These are phyloP conservation scores for Apaloderma vittatum DNA, from an alignment of 2,113 vertebrate genomes.

Conservation along the genomic window DNA sequence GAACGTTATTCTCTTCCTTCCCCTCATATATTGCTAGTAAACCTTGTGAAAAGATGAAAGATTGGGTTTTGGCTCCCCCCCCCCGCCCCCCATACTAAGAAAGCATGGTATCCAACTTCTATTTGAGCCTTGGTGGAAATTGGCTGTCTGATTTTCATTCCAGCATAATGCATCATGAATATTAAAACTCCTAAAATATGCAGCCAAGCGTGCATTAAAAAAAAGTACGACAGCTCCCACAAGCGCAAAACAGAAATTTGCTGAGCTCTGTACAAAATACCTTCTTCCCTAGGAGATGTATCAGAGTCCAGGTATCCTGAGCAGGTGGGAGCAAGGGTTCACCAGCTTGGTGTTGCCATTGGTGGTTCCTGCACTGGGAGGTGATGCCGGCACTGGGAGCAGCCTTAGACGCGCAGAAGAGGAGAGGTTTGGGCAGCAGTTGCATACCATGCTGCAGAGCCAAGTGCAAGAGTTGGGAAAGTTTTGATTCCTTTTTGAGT, in stretches of 20 bases:
- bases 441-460: background rate
- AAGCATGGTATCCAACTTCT: background rate
- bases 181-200: background rate
- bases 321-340: background rate
- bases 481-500: conserved; percentile 33
- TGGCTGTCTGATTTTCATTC: conserved; percentile 7
- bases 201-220: background rate
- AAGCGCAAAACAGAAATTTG: background rate
- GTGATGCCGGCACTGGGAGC: background rate
- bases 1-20: background rate
- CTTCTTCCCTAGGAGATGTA: background rate
- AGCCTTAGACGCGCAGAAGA: background rate
- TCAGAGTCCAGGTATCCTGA: background rate
- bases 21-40: background rate
- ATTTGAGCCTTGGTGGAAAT: background rate
- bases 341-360: background rate
- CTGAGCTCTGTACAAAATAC: background rate
- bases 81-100: background rate
- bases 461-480: background rate
- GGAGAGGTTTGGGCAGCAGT: background rate
- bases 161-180: background rate
- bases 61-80: too few species aligned
- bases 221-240: background rate
- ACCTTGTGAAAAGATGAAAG: background rate
- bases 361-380: background rate